phyloP scores from a whole-genome alignment of 2,113 vertebrate species.

The Gopherus flavomarginatus region DNA sequence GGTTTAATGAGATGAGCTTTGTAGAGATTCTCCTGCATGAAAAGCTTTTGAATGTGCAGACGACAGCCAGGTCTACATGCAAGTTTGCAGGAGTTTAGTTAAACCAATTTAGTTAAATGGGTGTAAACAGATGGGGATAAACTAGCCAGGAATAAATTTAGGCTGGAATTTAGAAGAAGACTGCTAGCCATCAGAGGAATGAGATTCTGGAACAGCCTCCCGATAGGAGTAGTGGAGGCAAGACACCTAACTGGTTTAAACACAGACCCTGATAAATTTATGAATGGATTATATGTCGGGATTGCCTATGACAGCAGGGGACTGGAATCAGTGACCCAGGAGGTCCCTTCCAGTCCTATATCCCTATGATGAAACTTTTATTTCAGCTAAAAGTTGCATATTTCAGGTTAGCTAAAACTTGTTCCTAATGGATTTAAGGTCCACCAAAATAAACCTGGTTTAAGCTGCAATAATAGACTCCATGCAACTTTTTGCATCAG shows the following conservation, averaged over 20 bases:
- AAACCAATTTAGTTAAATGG: neutral
- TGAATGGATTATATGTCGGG: neutral
- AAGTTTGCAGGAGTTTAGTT: constrained; percentile 52
- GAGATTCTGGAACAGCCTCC: neutral
- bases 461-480: neutral
- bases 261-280: neutral
- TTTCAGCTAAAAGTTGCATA: constrained; percentile 14
- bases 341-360: neutral
- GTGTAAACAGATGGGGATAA: neutral
- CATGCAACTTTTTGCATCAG: neutral
- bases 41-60: constrained; percentile 31
- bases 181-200: neutral
- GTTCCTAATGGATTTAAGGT: neutral
- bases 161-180: neutral
- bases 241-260: neutral
- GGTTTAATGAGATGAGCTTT: constrained; percentile 9
- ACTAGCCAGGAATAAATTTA: neutral
- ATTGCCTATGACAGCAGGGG: neutral
- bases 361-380: neutral
- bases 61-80: neutral
- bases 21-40: neutral
- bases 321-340: neutral
- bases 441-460: neutral
- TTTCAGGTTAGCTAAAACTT: neutral
- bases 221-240: neutral